Percentiles rank a stretch among this genome's conserved stretches.
phyloP scores from a whole-genome alignment of 2,113 vertebrate genomes.

The Camelus bactrianus region DNA sequence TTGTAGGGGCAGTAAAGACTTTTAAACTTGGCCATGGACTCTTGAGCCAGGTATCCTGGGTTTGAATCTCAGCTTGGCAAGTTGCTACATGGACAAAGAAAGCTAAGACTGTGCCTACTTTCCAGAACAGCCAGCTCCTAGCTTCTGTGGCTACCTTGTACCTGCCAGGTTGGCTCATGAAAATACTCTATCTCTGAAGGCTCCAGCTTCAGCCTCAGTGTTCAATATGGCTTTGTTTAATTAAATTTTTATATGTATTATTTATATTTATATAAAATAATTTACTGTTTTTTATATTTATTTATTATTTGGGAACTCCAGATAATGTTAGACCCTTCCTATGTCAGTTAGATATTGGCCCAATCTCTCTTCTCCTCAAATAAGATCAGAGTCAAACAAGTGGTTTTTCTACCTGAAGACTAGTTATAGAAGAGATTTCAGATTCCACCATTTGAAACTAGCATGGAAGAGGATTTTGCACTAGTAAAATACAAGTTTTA shows the following conservation, averaged over 20 bases:
- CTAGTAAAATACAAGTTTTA: not conserved
- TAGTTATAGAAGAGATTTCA: not conserved
- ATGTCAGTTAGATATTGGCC: not conserved
- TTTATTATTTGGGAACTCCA: not conserved
- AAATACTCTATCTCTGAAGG: not conserved
- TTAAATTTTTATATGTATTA: not conserved
- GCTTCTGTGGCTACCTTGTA: not conserved
- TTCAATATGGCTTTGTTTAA: not conserved
- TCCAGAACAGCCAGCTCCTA: not conserved
- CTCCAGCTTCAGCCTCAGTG: not conserved
- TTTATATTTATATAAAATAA: not conserved
- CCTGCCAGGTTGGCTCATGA: not conserved
- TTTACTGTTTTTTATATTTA: not conserved
- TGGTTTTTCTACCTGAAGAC: not conserved
- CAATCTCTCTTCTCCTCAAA: not conserved
- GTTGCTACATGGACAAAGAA: not conserved
- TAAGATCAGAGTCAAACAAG: not conserved
- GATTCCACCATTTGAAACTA: not conserved
- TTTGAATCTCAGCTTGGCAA: not conserved
- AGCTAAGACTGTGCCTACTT: not conserved
- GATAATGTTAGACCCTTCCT: not conserved
- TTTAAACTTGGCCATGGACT: not conserved
- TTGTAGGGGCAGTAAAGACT: not conserved
- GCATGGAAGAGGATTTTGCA: not conserved
- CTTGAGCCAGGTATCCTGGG: not conserved